Conservation (phyloP, 2,888 invertebrate genomes). For the Pyrochroa serraticornis region DNA sequence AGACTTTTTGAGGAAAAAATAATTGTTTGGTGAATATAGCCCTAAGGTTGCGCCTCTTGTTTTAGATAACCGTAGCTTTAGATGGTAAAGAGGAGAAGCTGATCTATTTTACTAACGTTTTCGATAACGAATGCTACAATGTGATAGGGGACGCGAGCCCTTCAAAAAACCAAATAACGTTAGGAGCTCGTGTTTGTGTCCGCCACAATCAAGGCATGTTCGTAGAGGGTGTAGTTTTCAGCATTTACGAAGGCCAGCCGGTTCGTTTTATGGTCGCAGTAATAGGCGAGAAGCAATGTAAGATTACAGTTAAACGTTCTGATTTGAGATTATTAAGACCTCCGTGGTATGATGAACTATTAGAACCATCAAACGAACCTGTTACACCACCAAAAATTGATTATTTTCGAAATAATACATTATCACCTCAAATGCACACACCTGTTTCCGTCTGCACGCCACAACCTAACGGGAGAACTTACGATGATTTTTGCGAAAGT, state of each 20-base stretch:
- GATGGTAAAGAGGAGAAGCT: slow-evolving; percentile 77
- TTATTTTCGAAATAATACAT: slow-evolving; percentile 45
- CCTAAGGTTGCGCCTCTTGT: slow-evolving; percentile 6
- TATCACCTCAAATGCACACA: slow-evolving; percentile 62
- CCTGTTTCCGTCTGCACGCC: slow-evolving; percentile 61
- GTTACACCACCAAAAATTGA: slow-evolving; percentile 30
- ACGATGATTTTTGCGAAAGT: slow-evolving; percentile 84
- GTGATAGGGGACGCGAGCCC: slow-evolving; percentile 94
- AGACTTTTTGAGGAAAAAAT: no score
- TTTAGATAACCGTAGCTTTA: slow-evolving; percentile 74
- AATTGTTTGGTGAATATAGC: background rate
- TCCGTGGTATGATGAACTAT: slow-evolving; percentile 95
- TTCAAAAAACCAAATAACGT: slow-evolving; percentile 77
- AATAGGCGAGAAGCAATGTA: slow-evolving; percentile 59
- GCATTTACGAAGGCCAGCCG: slow-evolving; percentile 67
- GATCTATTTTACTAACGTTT: slow-evolving; percentile 76
- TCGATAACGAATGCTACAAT: slow-evolving; percentile 80
- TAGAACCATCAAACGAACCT: slow-evolving; percentile 36
- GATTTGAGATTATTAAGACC: slow-evolving; percentile 89
- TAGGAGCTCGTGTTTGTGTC: slow-evolving; percentile 83
- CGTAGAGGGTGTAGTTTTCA: slow-evolving; percentile 82
- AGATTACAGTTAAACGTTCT: slow-evolving; percentile 82
- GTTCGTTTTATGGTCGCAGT: slow-evolving; percentile 72
- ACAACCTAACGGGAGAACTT: slow-evolving; percentile 64
- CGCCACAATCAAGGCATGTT: slow-evolving; percentile 74